A percentile compares a stretch with the other conserved stretches of the same genome.
Conservation (phyloP, 2,113 vertebrate genomes). For the Apodemus speciosus region DNA sequence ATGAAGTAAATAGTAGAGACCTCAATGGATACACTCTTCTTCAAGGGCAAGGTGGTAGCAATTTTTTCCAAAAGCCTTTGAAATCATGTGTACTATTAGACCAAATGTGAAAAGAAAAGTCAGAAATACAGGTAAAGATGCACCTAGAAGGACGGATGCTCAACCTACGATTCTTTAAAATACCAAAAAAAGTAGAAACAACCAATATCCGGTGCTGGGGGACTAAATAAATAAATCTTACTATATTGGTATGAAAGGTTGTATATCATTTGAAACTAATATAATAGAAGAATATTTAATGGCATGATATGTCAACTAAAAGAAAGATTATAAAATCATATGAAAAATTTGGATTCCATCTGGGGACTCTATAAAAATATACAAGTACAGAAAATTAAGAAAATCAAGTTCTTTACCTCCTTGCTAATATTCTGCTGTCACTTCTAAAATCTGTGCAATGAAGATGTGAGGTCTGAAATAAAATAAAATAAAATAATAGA, state of each 20-base stretch:
- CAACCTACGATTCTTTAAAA: not conserved
- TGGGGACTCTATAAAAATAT: slow-evolving; percentile 10
- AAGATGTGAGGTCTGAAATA: slow-evolving; percentile 4
- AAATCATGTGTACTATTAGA: not conserved
- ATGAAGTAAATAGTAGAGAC: too few relatives aligned
- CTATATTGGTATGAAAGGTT: not conserved
- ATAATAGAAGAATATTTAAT: slow-evolving; percentile 12
- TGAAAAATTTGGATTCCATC: not conserved
- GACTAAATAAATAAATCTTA: slow-evolving; percentile 27
- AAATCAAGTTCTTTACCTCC: slow-evolving; percentile 31
- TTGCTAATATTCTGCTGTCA: slow-evolving; percentile 18
- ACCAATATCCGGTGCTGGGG: not conserved
- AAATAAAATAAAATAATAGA: not conserved
- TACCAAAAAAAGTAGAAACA: slow-evolving; percentile 22
- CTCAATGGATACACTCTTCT: not conserved
- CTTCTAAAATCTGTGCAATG: not conserved
- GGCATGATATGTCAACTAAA: not conserved
- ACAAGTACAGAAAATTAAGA: slow-evolving; percentile 41
- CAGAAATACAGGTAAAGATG: not conserved
- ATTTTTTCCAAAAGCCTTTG: slow-evolving; percentile 27
- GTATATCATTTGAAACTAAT: slow-evolving; percentile 18
- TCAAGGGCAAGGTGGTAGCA: not conserved
- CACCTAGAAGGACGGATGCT: not conserved
- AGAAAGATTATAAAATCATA: not conserved
- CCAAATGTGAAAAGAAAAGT: not conserved